Evolutionary conservation across 2,113 vertebrate genomes (phyloP).

Genomic region (Macquaria ambigua): DNA sequence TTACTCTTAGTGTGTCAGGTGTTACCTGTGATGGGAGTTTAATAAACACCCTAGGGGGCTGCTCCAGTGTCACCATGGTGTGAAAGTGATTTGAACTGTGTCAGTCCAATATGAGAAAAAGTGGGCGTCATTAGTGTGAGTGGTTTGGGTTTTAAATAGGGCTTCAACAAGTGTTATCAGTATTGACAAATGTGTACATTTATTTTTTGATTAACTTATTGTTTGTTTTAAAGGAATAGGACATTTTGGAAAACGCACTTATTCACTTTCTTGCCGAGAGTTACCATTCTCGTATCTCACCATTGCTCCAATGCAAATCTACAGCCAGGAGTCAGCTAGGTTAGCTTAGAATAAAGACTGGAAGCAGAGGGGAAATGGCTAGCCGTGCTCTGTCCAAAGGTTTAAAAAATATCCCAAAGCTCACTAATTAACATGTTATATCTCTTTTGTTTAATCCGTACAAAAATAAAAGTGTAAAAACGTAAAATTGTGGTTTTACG

Average conservation of each 20-base stretch:
- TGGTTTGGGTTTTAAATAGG: neutral
- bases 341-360: neutral
- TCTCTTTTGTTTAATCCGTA: too few species aligned
- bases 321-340: neutral
- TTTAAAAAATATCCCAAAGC: too few species aligned
- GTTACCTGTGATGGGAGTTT: slow-evolving; percentile 1
- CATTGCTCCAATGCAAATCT: neutral
- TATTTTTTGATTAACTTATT: too few species aligned
- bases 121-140: neutral
- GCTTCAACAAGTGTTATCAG: neutral
- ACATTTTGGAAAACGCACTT: too few species aligned
- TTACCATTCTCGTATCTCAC: neutral
- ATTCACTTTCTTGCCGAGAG: too few species aligned
- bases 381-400: too few species aligned
- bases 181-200: too few species aligned
- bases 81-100: slow-evolving; percentile 3
- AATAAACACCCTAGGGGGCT: slow-evolving; percentile 1
- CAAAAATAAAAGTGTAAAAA: too few species aligned
- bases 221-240: too few species aligned
- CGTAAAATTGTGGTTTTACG: too few species aligned
- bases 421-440: too few species aligned
- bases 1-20: neutral
- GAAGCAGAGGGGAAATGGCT: too few species aligned
- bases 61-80: neutral
- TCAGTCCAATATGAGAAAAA: slow-evolving; percentile 9